phyloP scores from a whole-genome alignment of 2,113 vertebrate species.

The Thunnus maccoyii region DNA sequence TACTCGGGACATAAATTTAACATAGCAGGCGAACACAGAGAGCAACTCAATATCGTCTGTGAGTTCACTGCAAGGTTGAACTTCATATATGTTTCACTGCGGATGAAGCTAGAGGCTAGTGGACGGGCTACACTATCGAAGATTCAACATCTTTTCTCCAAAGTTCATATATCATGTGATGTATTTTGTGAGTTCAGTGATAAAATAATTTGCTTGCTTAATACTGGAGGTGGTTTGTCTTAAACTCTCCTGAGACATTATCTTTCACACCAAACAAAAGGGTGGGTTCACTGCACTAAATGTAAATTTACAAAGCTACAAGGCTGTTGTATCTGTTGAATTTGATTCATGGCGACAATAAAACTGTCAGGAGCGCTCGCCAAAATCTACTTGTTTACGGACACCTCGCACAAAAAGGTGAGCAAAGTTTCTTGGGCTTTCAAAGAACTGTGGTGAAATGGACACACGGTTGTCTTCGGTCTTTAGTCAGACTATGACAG shows the following conservation, averaged over 20 bases:
- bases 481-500: neutral
- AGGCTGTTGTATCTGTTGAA: neutral
- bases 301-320: neutral
- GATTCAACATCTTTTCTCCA: neutral
- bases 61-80: neutral
- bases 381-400: neutral
- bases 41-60: neutral
- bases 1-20: neutral
- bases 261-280: neutral
- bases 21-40: neutral
- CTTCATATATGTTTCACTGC: neutral
- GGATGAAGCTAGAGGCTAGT: neutral
- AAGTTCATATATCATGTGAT: neutral
- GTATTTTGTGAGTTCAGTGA: neutral
- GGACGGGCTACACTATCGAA: neutral
- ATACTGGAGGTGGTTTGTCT: neutral
- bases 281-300: neutral
- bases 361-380: neutral
- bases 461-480: neutral
- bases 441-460: neutral
- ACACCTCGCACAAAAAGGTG: slow-evolving; percentile 2
- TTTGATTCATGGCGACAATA: slow-evolving; percentile 24
- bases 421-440: slow-evolving; percentile 9
- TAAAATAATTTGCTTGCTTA: neutral
- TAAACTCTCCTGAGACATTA: slow-evolving; percentile 9